phyloP scores from a whole-genome alignment of 1,140 invertebrate genomes.

The Nomia melanderi region DNA sequence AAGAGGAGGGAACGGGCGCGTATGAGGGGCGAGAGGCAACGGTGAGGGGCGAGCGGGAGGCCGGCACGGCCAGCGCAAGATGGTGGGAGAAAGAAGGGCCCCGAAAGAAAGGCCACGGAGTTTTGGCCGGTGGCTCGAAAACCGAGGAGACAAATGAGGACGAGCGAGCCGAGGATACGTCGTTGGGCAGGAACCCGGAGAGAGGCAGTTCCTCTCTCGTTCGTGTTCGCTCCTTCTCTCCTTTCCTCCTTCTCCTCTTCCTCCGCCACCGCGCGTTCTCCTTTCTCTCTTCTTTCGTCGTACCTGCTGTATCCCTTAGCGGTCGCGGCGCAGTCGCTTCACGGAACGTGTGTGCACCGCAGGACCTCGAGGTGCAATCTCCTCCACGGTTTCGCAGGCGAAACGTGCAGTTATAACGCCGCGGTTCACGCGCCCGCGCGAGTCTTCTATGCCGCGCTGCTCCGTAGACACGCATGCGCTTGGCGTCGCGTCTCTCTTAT shows the following conservation, averaged over 20 bases:
- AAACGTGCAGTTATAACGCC: constrained; percentile 65
- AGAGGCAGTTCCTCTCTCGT: constrained; percentile 22
- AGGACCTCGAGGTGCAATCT: constrained; percentile 64
- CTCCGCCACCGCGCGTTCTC: not conserved
- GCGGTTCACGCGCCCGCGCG: constrained; percentile 54
- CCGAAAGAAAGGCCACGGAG: constrained; percentile 49
- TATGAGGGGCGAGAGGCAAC: not conserved
- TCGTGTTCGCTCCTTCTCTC: constrained; percentile 24
- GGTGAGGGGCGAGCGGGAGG: not conserved
- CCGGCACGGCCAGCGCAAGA: not conserved
- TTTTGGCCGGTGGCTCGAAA: constrained; percentile 49
- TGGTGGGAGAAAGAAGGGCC: not conserved
- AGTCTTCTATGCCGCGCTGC: no score
- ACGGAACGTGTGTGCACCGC: constrained; percentile 50
- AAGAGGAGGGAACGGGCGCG: not conserved
- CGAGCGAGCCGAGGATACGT: constrained; percentile 42
- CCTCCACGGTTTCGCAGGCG: constrained; percentile 58
- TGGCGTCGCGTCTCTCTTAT: constrained; percentile 23
- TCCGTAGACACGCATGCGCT: constrained; percentile 22
- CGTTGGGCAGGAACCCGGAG: constrained; percentile 33
- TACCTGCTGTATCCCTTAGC: no score
- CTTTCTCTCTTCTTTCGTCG: no score
- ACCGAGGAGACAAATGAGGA: constrained; percentile 48
- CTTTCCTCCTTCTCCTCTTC: not conserved
- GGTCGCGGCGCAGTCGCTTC: constrained; percentile 19